These are phyloP conservation scores for Caiman crocodilus DNA, from an alignment of 2,797 vertebrate species.

Conservation along the genomic window DNA sequence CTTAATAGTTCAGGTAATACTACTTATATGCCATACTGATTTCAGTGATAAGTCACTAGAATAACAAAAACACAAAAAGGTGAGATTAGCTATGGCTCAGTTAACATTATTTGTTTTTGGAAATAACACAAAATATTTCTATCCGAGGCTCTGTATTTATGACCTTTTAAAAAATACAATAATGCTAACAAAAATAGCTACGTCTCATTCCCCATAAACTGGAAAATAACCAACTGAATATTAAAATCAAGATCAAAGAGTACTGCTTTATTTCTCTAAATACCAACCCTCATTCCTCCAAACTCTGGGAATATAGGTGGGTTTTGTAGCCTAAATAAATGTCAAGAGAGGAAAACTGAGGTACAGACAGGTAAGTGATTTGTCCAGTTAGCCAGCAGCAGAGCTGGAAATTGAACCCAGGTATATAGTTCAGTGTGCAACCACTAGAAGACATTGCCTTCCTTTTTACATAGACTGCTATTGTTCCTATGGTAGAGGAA, in stretches of 20 bases:
- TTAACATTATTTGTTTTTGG: neutral
- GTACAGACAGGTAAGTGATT: neutral
- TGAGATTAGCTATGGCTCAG: neutral
- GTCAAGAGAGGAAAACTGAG: fast-evolving
- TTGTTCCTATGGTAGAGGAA: neutral
- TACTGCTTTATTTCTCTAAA: neutral
- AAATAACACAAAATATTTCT: neutral
- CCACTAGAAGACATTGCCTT: neutral
- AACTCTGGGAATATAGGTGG: neutral
- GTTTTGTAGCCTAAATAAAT: neutral
- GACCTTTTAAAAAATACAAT: neutral
- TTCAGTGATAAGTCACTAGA: neutral
- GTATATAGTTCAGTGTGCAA: neutral
- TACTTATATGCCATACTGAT: neutral
- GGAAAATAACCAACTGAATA: neutral
- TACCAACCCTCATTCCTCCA: neutral
- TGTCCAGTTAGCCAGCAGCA: neutral
- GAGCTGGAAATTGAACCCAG: neutral
- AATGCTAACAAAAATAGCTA: neutral
- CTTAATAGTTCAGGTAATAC: neutral
- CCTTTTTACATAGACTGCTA: fast-evolving
- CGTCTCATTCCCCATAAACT: neutral
- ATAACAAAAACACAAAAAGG: neutral
- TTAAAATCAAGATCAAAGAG: neutral
- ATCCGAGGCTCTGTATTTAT: neutral